A percentile compares a stretch with the other conserved stretches of the same genome.
phyloP scores from a whole-genome alignment of 2,113 vertebrate genomes.

The Caloenas nicobarica region DNA sequence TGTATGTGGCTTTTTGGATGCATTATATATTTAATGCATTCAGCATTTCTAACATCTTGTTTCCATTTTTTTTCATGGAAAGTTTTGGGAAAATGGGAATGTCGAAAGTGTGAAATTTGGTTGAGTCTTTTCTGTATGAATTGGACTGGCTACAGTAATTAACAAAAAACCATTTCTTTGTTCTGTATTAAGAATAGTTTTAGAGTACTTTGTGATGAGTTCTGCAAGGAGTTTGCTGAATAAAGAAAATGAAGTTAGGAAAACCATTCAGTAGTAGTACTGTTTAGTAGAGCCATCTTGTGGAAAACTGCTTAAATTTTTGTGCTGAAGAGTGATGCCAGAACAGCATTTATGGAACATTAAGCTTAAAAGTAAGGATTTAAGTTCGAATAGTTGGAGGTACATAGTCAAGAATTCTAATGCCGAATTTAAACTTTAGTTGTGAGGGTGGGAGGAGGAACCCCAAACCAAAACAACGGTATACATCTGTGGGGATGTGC shows the following conservation, averaged over 20 bases:
- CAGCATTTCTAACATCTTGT: neutral
- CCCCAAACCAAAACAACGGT: rapidly evolving
- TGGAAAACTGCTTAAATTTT: slow-evolving; percentile 22
- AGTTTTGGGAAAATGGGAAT: neutral
- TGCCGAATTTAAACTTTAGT: neutral
- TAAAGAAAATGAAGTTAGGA: neutral
- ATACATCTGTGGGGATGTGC: neutral
- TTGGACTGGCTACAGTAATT: neutral
- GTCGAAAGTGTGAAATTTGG: neutral
- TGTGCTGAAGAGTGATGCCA: neutral
- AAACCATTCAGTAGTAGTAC: neutral
- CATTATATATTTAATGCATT: neutral
- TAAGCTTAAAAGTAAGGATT: neutral
- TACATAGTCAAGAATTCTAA: neutral
- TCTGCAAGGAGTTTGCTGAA: neutral
- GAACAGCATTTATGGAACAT: neutral
- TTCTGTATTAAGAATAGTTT: neutral
- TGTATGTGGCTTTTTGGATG: neutral
- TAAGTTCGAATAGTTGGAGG: neutral
- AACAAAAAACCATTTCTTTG: neutral
- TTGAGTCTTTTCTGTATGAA: neutral
- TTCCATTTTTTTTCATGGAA: neutral
- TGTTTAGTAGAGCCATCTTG: slow-evolving; percentile 65
- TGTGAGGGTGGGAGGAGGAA: neutral
- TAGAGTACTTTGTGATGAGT: neutral